These are phyloP conservation scores for Hirtodrosophila histrioides DNA, from an alignment of 2,888 invertebrate genomes.

Conservation along the genomic window DNA sequence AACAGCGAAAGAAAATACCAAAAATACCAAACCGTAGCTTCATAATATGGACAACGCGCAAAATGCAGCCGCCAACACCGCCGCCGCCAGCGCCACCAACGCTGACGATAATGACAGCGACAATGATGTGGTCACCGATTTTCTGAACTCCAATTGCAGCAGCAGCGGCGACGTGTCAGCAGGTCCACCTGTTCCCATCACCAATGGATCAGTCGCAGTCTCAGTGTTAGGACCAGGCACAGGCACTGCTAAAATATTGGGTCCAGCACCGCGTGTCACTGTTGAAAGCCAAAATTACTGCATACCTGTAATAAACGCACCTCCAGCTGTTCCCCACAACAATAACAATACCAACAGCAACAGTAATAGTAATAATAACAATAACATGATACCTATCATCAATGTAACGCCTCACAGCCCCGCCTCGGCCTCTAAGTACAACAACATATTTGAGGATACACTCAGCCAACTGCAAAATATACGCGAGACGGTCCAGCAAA, in stretches of 20 bases:
- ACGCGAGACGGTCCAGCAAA: conserved; percentile 84
- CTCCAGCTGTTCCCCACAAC: conserved; percentile 30
- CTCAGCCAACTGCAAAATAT: conserved; percentile 84
- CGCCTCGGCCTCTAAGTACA: conserved; percentile 90
- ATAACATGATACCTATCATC: conserved; percentile 90
- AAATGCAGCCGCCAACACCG: conserved; percentile 40
- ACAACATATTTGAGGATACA: conserved; percentile 86
- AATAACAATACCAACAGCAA: conserved; percentile 41
- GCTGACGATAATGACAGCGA: conserved; percentile 84
- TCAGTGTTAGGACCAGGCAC: too few species aligned
- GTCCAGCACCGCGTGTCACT: conserved; percentile 45
- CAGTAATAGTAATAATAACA: conserved; percentile 69
- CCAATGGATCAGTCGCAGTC: conserved; percentile 33
- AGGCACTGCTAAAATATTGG: conserved; percentile 37
- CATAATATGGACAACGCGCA: conserved; percentile 73
- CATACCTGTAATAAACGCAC: conserved; percentile 82
- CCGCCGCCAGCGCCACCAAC: conserved; percentile 11
- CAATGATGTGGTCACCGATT: conserved; percentile 84
- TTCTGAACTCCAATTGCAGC: conserved; percentile 82
- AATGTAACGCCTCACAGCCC: conserved; percentile 95
- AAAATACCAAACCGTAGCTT: conserved; percentile 41
- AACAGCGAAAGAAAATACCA: conserved; percentile 47
- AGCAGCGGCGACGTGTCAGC: conserved; percentile 48
- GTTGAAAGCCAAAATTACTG: conserved; percentile 80
- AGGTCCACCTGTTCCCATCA: conserved; percentile 8